These are phyloP conservation scores for Lordiphosa stackelbergi DNA, from an alignment of 1,140 invertebrate species.

Conservation along the genomic window DNA sequence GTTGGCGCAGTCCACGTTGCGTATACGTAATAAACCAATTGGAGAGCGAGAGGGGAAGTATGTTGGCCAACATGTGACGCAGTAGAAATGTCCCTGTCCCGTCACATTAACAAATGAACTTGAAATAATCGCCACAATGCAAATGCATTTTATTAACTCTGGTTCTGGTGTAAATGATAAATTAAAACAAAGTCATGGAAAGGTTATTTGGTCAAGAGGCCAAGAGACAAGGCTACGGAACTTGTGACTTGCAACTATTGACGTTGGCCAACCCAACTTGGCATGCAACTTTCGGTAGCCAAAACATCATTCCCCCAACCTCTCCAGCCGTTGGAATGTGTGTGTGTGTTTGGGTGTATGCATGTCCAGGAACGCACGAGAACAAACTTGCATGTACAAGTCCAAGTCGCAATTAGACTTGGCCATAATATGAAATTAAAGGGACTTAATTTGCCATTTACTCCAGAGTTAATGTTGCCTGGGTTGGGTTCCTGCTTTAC, in stretches of 20 bases:
- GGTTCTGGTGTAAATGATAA: conserved; percentile 36
- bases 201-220: conserved; percentile 51
- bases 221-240: conserved; percentile 47
- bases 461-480: conserved; percentile 38
- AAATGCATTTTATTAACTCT: conserved; percentile 30
- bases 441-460: conserved; percentile 56
- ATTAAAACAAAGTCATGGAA: conserved; percentile 54
- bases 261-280: conserved; percentile 27
- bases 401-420: conserved; percentile 49
- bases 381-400: conserved; percentile 44
- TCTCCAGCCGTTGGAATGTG: neutral
- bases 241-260: conserved; percentile 23
- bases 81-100: conserved; percentile 21
- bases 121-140: conserved; percentile 23
- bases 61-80: conserved; percentile 12
- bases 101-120: conserved; percentile 50
- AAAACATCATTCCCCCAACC: neutral
- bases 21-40: conserved; percentile 28
- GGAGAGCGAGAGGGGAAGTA: conserved; percentile 12
- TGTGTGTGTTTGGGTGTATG: conserved; percentile 25
- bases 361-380: conserved; percentile 50
- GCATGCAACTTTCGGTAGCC: conserved; percentile 41
- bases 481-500: conserved; percentile 17
- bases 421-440: conserved; percentile 60
- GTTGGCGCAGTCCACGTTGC: conserved; percentile 12